phyloP scores from a whole-genome alignment of 1,140 invertebrate genomes.

The Drosophila pachea region DNA sequence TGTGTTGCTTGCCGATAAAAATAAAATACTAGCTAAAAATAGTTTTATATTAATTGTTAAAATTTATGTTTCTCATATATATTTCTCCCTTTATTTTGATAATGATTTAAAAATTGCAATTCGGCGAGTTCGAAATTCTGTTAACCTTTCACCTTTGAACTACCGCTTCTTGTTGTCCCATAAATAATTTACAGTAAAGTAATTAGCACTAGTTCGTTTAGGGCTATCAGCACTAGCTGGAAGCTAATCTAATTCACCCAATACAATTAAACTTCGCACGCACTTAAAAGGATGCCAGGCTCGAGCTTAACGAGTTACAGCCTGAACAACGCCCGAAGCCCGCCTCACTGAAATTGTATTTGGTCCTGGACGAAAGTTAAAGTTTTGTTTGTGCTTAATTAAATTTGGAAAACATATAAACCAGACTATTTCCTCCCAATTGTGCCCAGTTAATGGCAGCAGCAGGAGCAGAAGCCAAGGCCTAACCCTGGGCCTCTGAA shows the following conservation, averaged over 20 bases:
- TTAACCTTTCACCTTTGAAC: too few relatives aligned
- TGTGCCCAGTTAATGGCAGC: neutral
- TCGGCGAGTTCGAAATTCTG: too few relatives aligned
- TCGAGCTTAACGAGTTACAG: neutral
- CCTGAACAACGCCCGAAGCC: neutral
- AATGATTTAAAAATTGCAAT: too few relatives aligned
- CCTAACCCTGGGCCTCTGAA: neutral
- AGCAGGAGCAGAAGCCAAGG: neutral
- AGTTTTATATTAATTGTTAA: too few relatives aligned
- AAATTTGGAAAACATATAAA: neutral
- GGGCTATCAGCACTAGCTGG: too few relatives aligned
- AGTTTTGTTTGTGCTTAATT: conserved; percentile 3
- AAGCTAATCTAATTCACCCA: neutral
- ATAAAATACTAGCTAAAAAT: too few relatives aligned
- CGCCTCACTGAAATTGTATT: neutral
- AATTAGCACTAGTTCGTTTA: too few relatives aligned
- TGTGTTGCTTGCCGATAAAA: too few relatives aligned
- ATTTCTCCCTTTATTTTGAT: too few relatives aligned
- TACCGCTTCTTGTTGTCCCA: too few relatives aligned
- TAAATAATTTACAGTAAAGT: too few relatives aligned
- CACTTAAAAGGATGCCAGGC: neutral
- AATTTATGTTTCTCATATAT: too few relatives aligned
- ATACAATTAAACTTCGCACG: conserved; percentile 6
- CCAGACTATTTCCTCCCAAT: neutral
- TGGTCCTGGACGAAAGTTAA: neutral